A percentile compares a stretch with the other conserved stretches of the same genome.
These are phyloP conservation scores for Hyperoplus immaculatus DNA, from an alignment of 2,797 vertebrate species.

Conservation along the genomic window DNA sequence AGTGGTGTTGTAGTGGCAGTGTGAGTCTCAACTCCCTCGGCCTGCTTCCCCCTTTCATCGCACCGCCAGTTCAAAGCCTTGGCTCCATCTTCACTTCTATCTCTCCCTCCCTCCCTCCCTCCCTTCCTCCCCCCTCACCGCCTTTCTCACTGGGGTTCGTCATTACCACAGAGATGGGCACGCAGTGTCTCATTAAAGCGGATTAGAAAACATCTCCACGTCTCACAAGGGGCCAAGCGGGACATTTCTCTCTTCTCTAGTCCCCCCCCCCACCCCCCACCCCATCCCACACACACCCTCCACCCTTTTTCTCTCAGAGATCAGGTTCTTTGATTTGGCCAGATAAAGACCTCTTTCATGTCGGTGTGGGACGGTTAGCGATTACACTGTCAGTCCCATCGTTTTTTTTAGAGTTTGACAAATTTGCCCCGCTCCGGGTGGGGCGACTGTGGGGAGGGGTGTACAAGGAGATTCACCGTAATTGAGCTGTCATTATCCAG, in stretches of 20 bases:
- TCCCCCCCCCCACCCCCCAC: not conserved
- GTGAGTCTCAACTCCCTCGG: conserved; percentile 68
- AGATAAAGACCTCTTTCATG: conserved; percentile 87
- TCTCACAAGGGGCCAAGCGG: conserved; percentile 71
- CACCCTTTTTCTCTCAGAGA: conserved; percentile 74
- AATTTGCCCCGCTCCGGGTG: conserved; percentile 75
- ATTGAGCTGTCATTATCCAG: conserved; percentile 90
- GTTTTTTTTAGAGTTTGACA: conserved; percentile 81
- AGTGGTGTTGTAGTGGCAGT: conserved; percentile 60
- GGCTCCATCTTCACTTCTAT: conserved; percentile 71
- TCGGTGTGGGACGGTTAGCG: conserved; percentile 80
- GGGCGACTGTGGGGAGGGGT: conserved; percentile 54
- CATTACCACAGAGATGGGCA: conserved; percentile 81
- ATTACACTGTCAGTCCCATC: conserved; percentile 85
- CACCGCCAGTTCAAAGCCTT: conserved; percentile 79
- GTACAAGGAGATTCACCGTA: conserved; percentile 83
- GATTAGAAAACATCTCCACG: conserved; percentile 81
- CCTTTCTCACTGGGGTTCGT: conserved; percentile 64
- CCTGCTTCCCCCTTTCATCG: conserved; percentile 68
- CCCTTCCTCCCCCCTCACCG: conserved; percentile 31
- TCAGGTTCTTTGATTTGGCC: conserved; percentile 85
- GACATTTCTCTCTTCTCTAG: conserved; percentile 64
- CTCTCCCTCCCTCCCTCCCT: conserved; percentile 33
- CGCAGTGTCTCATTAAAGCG: conserved; percentile 83
- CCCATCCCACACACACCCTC: not conserved